Evolutionary conservation across 1,140 invertebrate species (phyloP), one percentile per base, ranked within the genome.

Genomic region (Chionoecetes opilio): DNA sequence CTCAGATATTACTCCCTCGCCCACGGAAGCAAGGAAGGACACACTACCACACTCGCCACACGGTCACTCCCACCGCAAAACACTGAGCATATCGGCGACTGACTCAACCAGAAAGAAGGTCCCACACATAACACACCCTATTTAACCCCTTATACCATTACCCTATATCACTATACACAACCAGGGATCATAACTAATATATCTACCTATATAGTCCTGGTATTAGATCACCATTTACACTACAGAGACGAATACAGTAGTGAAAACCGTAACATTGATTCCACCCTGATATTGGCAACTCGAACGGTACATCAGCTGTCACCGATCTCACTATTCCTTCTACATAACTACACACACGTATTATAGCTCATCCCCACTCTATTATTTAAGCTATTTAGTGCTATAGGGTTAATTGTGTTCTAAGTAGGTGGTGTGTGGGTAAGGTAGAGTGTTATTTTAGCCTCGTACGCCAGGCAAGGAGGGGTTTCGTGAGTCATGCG

Each of bases 221-320:
- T 75, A 17, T 75, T 17, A 75, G 6, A 21, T 5, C 63, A 75
- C 21, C 0, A 75, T 75, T n/a, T n/a, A 11, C 63, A 17, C 6
- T 2, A 26, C 21, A 75, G 26, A 26, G 21, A 21, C 0, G n/a
- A n/a, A n/a, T n/a, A 75, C 63, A 75, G n/a, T 26, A n/a, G 8
- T 75, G 63, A 75, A 75, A 75, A n/a, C 63, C 63, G 21, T n/a
- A n/a, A n/a, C 63, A 75, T 75, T 75, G 63, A 75, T 75, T 75
- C 63, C 63, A 26, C 26, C 63, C 63, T n/a, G 63, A n/a, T n/a
- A 75, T n/a, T 75, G 63, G 63, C 63, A 75, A 75, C 63, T 75
- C 63, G 21, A 17, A 6, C 63, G 3, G 11, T 75, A 26, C 63
- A 75, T 75, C 63, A 75, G 63, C 63, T 75, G 63, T 75, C 63